Base-by-base conservation (phyloP, 2,113 vertebrate species). In the Paralichthys olivaceus region DNA sequence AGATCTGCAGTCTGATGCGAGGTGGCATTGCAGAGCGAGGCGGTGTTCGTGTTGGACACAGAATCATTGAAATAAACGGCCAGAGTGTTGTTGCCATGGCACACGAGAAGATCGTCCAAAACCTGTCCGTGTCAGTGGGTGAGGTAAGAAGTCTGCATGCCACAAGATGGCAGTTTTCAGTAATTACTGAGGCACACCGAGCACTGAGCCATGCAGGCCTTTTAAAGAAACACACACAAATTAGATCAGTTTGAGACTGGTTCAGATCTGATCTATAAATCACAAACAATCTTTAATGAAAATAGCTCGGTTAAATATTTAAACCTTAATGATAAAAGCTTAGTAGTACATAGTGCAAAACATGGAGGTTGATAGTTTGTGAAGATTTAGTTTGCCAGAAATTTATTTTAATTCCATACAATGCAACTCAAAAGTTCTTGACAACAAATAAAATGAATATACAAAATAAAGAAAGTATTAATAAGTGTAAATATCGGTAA, bases 1-100 rank as follows among this genome's bases (percentile, higher is more conserved):
- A 99, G 98, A 99, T 99, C 69, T 99, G 98, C 94, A 99, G 98
- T 82, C 94, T 99, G 85, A 99, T 99, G 98, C 91, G 98, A 77
- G 98, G 98, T 0, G 98, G 98, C 55, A 99, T 99, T 25, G 98
- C 98, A 0, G 98, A 99, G 91, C 93, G 98, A 79, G 98, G 98
- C 0, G 98, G 98, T 0, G 98, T 99, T 0, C 94, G 98, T 1
- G 98, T 99, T 0, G 98, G 98, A 57, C 98, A 99, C 76, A 95
- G 98, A 19, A 99, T 99, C 68, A 99, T 99, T 25, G 98, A 99
- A 91, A 98, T 99, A 92, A 99, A 99, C 0, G 96, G 98, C 72
- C 98, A 99, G 93, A 99, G 98, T 0, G 97, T 99, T 11, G 98
- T 99, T 77, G 98, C 98, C 29, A 99, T 98, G 4, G 96, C 98